Evolutionary conservation across 2,797 vertebrate species (phyloP).

Genomic region (Alcedo atthis): DNA sequence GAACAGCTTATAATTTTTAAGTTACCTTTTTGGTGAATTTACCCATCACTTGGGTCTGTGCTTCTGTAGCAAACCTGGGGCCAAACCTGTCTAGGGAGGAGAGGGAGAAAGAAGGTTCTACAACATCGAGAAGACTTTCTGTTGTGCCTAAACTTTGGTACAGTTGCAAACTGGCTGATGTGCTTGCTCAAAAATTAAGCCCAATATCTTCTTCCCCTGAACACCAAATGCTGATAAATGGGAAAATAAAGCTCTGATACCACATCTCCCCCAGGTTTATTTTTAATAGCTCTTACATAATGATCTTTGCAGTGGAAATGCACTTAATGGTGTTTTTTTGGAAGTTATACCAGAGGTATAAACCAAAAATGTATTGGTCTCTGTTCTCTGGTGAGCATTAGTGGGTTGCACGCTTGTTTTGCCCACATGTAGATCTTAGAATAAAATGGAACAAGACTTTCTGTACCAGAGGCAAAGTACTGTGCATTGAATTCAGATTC

Average conservation of each 20-base stretch:
- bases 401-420: neutral
- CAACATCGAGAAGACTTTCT: neutral
- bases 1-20: constrained; percentile 5
- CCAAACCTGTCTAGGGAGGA: neutral
- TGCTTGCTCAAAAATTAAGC: neutral
- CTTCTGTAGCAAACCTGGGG: accelerated
- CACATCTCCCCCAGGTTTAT: neutral
- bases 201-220: neutral
- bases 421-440: neutral
- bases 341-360: neutral
- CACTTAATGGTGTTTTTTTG: constrained; percentile 21
- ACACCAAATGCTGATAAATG: neutral
- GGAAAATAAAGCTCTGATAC: neutral
- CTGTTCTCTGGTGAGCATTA: neutral
- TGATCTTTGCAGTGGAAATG: neutral
- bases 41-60: neutral
- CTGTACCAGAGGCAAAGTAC: constrained; percentile 22
- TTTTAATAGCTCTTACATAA: constrained; percentile 20
- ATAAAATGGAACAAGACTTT: constrained; percentile 38
- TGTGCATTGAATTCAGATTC: neutral
- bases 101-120: neutral
- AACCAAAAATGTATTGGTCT: neutral
- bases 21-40: neutral
- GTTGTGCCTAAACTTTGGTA: neutral
- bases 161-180: neutral